A percentile compares a stretch with the other conserved stretches of the same genome.
phyloP scores from a whole-genome alignment of 1,140 invertebrate genomes.

The Mactra quadrangularis region DNA sequence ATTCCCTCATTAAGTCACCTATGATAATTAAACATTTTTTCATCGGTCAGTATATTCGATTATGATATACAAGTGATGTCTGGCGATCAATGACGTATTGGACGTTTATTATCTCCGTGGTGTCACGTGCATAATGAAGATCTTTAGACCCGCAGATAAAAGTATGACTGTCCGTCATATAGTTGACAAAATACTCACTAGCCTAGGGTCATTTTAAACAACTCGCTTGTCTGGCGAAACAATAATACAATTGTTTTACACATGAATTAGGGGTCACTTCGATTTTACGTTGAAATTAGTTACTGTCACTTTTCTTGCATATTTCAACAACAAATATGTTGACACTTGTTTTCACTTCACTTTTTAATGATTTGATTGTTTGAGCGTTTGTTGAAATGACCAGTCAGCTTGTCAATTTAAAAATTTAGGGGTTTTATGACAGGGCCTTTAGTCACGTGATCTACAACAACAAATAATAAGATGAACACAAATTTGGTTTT shows the following conservation, averaged over 20 bases:
- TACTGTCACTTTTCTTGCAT: not conserved
- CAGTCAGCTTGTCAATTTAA: too few relatives aligned
- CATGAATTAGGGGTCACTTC: not conserved
- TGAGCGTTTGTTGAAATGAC: too few relatives aligned
- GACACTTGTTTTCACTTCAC: not conserved
- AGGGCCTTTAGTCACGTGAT: too few relatives aligned
- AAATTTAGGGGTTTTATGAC: too few relatives aligned
- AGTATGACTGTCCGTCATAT: constrained; percentile 18
- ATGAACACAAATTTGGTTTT: too few relatives aligned
- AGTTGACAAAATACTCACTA: constrained; percentile 15
- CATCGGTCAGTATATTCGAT: not conserved
- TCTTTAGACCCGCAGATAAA: constrained; percentile 12
- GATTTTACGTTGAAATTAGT: not conserved
- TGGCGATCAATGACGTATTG: not conserved
- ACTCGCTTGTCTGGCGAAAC: not conserved
- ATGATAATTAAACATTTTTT: too few relatives aligned
- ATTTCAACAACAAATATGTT: not conserved
- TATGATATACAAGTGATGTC: constrained; percentile 5
- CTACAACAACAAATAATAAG: too few relatives aligned
- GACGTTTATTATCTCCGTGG: constrained; percentile 12
- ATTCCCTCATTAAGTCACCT: too few relatives aligned
- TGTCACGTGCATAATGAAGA: constrained; percentile 24
- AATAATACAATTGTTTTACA: not conserved
- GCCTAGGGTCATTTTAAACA: not conserved
- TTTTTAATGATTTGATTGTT: too few relatives aligned